These are phyloP conservation scores for Sternotherus odoratus DNA, from an alignment of 2,797 vertebrate species.

Conservation along the genomic window DNA sequence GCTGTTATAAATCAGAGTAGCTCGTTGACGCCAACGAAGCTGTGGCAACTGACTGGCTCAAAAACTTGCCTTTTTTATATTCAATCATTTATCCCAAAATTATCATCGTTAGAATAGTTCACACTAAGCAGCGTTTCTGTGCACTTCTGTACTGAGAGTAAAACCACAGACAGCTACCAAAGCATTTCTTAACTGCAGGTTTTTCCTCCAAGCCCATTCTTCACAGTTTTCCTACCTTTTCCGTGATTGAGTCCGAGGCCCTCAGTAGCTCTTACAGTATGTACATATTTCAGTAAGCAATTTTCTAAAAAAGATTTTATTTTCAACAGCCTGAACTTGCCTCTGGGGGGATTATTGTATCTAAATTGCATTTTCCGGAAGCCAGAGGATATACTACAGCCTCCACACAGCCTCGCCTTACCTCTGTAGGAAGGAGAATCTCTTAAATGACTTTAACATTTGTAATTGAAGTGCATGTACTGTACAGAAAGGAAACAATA, in stretches of 20 bases:
- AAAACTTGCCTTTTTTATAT: background rate
- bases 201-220: background rate
- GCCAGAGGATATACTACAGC: background rate
- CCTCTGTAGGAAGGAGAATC: background rate
- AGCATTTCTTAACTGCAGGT: background rate
- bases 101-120: background rate
- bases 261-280: background rate
- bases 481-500: background rate
- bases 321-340: background rate
- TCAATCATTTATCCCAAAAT: background rate
- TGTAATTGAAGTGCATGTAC: background rate
- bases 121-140: background rate
- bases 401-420: background rate
- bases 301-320: background rate
- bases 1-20: too few relatives aligned
- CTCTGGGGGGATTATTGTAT: background rate
- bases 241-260: background rate
- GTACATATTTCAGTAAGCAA: background rate
- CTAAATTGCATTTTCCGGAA: conserved; percentile 25
- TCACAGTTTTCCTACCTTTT: background rate
- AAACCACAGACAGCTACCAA: background rate
- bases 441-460: background rate
- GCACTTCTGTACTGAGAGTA: background rate
- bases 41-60: too few relatives aligned
- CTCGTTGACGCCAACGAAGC: background rate